Conservation (phyloP, 2,113 vertebrate genomes). For the Dascyllus trimaculatus region DNA sequence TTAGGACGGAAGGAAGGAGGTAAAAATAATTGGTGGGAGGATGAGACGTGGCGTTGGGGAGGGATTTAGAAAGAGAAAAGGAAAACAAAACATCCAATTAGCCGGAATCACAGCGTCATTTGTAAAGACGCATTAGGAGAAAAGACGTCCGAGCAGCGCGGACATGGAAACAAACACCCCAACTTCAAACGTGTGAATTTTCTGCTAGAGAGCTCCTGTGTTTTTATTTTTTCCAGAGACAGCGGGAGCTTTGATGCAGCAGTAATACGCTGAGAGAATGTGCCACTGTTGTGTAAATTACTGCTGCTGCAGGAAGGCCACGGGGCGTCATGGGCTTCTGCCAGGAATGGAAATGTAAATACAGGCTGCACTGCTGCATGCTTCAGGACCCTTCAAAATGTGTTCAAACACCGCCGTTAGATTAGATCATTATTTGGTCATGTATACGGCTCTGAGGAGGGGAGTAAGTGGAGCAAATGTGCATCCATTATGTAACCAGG, state of each 20-base stretch:
- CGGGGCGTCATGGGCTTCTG: not conserved
- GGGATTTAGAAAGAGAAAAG: not conserved
- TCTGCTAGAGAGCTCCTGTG: not conserved
- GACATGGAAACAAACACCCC: not conserved
- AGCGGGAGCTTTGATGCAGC: conserved; percentile 10
- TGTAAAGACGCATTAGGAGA: not conserved
- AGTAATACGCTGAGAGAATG: not conserved
- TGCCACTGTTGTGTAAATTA: not conserved
- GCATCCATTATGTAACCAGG: no score
- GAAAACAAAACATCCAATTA: conserved; percentile 40
- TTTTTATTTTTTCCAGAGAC: not conserved
- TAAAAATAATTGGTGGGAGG: not conserved
- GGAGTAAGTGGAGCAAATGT: no score
- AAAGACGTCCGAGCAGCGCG: conserved; percentile 20
- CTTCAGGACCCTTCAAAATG: not conserved
- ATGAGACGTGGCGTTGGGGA: not conserved
- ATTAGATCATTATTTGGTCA: not conserved
- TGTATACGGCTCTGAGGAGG: no score
- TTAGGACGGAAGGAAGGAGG: not conserved
- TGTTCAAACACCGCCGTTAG: not conserved
- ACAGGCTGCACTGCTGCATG: not conserved
- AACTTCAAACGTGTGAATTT: conserved; percentile 6
- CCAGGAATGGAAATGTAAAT: conserved; percentile 1
- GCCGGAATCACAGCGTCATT: conserved; percentile 3
- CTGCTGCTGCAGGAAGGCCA: not conserved